Evolutionary conservation across 2,113 vertebrate species (phyloP).

Genomic region (Motacilla tschutschensis): DNA sequence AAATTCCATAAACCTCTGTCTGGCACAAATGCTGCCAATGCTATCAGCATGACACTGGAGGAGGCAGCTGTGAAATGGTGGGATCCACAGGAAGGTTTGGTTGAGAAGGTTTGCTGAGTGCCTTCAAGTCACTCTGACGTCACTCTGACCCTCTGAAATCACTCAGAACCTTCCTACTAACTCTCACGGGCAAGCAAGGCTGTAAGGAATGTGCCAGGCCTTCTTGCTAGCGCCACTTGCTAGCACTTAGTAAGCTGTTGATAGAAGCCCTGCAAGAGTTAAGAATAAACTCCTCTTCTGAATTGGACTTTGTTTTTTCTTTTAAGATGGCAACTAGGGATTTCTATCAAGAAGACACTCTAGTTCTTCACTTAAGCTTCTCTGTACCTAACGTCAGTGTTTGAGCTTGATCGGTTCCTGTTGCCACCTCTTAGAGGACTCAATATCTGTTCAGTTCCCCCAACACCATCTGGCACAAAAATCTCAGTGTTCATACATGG

Average conservation of each 20-base stretch:
- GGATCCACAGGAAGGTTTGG: background rate
- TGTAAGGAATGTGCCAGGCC: background rate
- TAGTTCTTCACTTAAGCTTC: background rate
- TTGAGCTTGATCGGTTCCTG: background rate
- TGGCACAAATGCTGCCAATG: background rate
- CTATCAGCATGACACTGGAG: background rate
- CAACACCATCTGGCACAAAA: background rate
- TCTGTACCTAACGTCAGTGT: background rate
- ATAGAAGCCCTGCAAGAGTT: background rate
- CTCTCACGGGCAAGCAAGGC: background rate
- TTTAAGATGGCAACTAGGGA: background rate
- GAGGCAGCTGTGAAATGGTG: background rate
- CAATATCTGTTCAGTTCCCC: background rate
- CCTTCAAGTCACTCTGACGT: background rate
- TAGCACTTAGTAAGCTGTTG: background rate
- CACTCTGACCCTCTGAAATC: background rate
- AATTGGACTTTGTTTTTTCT: background rate
- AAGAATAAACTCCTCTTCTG: background rate
- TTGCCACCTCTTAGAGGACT: background rate
- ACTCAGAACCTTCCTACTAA: background rate
- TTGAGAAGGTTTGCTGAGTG: background rate
- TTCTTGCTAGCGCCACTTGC: background rate
- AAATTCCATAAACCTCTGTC: background rate
- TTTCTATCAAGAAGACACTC: background rate
- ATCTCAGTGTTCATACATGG: background rate